Conservation (phyloP, 2,888 invertebrate genomes). For the Sialis fuliginosa region DNA sequence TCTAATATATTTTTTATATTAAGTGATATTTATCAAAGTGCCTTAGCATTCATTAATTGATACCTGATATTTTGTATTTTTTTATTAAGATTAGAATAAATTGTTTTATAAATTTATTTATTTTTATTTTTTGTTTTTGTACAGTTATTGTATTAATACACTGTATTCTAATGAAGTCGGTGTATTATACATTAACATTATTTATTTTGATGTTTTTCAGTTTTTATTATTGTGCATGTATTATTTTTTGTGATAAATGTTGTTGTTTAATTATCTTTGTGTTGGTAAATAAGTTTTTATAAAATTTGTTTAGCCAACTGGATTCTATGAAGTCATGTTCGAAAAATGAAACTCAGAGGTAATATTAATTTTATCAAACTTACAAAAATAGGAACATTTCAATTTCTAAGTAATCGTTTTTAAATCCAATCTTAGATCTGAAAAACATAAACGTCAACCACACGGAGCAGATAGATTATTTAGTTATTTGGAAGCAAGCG, state of each 20-base stretch:
- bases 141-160: background rate
- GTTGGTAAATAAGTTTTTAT: background rate
- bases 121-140: conserved; percentile 1
- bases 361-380: background rate
- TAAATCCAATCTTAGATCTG: background rate
- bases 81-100: too few relatives aligned
- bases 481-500: conserved; percentile 56
- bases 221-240: background rate
- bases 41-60: too few relatives aligned
- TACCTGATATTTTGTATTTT: too few relatives aligned
- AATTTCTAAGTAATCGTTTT: background rate
- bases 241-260: background rate
- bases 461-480: conserved; percentile 51
- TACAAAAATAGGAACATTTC: background rate
- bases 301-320: conserved; percentile 4
- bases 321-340: conserved; percentile 5
- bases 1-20: too few relatives aligned
- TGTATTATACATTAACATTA: background rate
- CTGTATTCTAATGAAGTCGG: background rate
- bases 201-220: background rate
- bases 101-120: background rate
- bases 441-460: conserved; percentile 8
- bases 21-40: too few relatives aligned
- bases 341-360: conserved; percentile 3
- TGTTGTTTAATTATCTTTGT: background rate